Base-by-base conservation (phyloP, 2,888 invertebrate species). In the Melolontha melolontha region DNA sequence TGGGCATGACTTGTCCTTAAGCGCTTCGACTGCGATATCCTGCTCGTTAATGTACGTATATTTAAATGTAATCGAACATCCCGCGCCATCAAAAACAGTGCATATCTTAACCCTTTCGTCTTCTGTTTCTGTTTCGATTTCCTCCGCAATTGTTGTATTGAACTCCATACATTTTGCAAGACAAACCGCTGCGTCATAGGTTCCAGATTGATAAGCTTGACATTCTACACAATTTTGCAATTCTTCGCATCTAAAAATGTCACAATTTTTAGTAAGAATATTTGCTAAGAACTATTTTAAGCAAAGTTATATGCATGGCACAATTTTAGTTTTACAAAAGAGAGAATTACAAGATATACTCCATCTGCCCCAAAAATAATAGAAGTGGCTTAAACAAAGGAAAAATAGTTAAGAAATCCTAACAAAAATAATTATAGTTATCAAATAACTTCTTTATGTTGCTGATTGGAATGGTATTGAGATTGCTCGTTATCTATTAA, bases 211-310 rank as follows among this genome's bases (percentile, higher is more conserved):
- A 70, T 87, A 88, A 2, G 84, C 86, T 70, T 84, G 80, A 75
- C 94, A 95, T 77, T 89, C 87, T 0, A 92, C 93, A 77, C 92
- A 93, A 34, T 87, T 85, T 74, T 88, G 87, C 67, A 92, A 86
- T 71, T 90, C 88, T 59, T 88, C 86, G 79, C 94, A 95, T 70
- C 82, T 81, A 63, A 17, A 51, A 34, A 34, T 6, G 34, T 34
- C 6, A 34, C 34, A 34, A 34, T 34, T 34, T 34, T 10, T 6
- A 34, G 6, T 6, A 34, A 34, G 6, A 8, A 34, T 22, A n/a
- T n/a, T n/a, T n/a, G n/a, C n/a, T n/a, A n/a, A n/a, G n/a, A n/a
- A n/a, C n/a, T n/a, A n/a, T n/a, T n/a, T n/a, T n/a, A n/a, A n/a
- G n/a, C n/a, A n/a, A n/a, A n/a, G n/a, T n/a, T n/a, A n/a, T n/a